Evolutionary conservation across 2,113 vertebrate genomes (phyloP).

Genomic region (Cryptotis parvus): DNA sequence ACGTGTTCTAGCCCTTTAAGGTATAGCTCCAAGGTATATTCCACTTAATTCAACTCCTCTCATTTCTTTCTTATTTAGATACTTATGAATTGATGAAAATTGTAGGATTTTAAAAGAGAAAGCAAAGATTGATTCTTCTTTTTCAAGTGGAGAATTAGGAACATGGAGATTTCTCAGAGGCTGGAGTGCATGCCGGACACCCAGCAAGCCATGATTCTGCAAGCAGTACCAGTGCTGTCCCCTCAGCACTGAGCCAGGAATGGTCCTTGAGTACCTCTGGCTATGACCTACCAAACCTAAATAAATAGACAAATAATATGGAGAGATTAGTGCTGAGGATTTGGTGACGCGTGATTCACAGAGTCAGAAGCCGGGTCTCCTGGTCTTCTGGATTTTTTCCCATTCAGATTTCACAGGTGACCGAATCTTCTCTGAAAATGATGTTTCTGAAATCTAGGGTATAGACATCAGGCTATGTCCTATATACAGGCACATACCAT

Average conservation of each 20-base stretch:
- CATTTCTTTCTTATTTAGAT: conserved; percentile 19
- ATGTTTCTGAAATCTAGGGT: conserved; percentile 75
- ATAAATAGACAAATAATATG: background rate
- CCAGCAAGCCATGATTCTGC: no score
- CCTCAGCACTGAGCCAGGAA: no score
- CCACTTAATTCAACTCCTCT: background rate
- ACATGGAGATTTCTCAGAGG: no score
- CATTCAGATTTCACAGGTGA: conserved; percentile 38
- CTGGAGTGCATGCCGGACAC: no score
- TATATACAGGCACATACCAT: conserved; percentile 74
- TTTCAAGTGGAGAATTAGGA: conserved; percentile 19
- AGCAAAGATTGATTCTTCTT: background rate
- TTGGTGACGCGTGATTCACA: conserved; percentile 6
- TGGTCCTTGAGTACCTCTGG: no score
- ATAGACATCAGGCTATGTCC: conserved; percentile 78
- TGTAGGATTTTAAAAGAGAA: conserved; percentile 24
- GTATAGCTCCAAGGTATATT: background rate
- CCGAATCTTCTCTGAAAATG: conserved; percentile 56
- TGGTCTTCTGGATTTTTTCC: background rate
- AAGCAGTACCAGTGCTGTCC: no score
- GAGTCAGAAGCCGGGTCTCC: background rate
- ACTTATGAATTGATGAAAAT: conserved; percentile 44
- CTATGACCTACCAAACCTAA: no score
- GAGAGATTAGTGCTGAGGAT: background rate
- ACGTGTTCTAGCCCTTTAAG: no score